Evolutionary conservation across 2,113 vertebrate species (phyloP), one percentile per base, ranked within the genome.

Genomic region (Vidua chalybeata): DNA sequence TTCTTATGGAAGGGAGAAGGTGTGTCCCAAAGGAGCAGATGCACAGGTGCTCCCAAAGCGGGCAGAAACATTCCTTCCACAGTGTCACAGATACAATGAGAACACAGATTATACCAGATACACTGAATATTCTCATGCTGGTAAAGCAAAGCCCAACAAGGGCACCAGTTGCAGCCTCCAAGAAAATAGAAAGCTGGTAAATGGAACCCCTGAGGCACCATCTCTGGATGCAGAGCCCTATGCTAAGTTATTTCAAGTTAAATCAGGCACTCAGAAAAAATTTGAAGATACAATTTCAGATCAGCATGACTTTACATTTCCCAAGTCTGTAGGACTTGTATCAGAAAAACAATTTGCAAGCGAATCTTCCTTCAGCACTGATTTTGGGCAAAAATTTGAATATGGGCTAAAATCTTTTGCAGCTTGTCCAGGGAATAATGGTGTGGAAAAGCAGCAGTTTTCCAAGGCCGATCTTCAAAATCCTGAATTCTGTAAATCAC

Each of bases 191-290:
- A 98, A 96, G 67, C 78, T 96, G 82, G 67, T 94, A 63, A 97
- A 97, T 90, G 96, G 96, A 89, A 91, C 93, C 84, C 28, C 96
- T 71, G 97, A 98, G 92, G 81, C 92, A 77, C 79, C 96, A 62
- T 26, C 72, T 90, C 84, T 97, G 94, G 97, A 98, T 87, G 59
- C 95, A 91, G 98, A 98, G 43, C 91, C 96, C 27, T 98, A 98
- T 21, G 87, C 85, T 78, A 98, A 97, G 72, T 95, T 98, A 92
- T 97, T 98, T 96, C 98, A 98, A 72, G 96, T 94, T 86, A 98
- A 98, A 94, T 96, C 97, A 96, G 90, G 96, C 94, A 91, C 88
- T 92, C 98, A 97, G 91, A 98, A 98, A 80, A 98, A 98, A 97
- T 94, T 94, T 91, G 98, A 98, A 61, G 97, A 98, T 84, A 83